Evolutionary conservation across 2,113 vertebrate species (phyloP).

Genomic region (Genyomyrus donnyi): DNA sequence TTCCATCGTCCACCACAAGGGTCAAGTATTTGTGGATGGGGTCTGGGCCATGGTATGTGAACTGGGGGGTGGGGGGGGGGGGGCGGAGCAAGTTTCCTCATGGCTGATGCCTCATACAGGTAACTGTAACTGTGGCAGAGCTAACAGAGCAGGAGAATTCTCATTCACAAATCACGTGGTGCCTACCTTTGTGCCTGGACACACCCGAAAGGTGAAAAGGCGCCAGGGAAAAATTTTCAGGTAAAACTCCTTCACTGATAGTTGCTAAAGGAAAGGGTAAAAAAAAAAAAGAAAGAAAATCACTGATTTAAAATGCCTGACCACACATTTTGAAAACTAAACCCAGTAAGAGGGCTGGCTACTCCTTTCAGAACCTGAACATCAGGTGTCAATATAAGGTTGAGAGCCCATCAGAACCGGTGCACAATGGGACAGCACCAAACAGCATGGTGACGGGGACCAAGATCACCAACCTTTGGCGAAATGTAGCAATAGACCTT

Average conservation of each 20-base stretch:
- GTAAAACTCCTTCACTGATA: conserved; percentile 99
- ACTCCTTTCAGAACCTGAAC: background rate
- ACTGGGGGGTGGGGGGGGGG: conserved; percentile 59
- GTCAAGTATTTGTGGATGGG: conserved; percentile 91
- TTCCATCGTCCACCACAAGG: conserved; percentile 92
- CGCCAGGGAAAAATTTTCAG: conserved; percentile 98
- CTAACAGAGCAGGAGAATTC: background rate
- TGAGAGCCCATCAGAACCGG: background rate
- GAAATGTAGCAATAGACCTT: conserved; percentile 99
- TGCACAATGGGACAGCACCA: background rate
- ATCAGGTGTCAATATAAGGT: background rate
- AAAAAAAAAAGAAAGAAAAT: background rate
- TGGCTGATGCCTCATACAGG: background rate
- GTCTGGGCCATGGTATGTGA: conserved; percentile 89
- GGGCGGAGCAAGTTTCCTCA: background rate
- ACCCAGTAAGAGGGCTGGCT: background rate
- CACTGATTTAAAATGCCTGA: too few relatives aligned
- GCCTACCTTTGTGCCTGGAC: conserved; percentile 95
- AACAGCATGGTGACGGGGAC: background rate
- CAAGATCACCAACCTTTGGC: conserved; percentile 73
- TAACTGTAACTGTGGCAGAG: background rate
- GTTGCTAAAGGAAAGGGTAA: conserved; percentile 70
- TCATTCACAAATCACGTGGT: background rate
- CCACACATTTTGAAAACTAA: background rate
- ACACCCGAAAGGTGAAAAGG: conserved; percentile 94